These are phyloP conservation scores for Epinotia bilunana DNA, from an alignment of 2,888 invertebrate species.

Conservation along the genomic window DNA sequence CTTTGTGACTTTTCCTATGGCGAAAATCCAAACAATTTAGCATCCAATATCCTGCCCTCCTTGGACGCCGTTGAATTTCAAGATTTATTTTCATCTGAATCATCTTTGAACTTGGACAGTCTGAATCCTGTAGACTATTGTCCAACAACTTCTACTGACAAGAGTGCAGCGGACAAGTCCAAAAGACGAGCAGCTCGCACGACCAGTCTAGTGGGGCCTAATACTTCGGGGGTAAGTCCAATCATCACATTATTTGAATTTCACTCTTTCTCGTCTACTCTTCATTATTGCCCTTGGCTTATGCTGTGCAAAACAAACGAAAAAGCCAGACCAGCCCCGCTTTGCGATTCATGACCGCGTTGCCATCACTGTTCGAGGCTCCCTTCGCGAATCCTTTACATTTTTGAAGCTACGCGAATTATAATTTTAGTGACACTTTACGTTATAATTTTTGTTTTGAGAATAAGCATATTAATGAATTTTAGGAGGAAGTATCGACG, in stretches of 20 bases:
- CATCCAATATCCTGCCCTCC: slow-evolving; percentile 57
- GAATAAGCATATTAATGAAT: slow-evolving; percentile 38
- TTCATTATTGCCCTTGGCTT: background rate
- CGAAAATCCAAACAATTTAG: slow-evolving; percentile 63
- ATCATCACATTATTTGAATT: background rate
- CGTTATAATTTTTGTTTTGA: background rate
- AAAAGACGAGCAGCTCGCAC: slow-evolving; percentile 59
- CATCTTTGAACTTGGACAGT: slow-evolving; percentile 59
- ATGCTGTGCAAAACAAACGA: slow-evolving; percentile 19
- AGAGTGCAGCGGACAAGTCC: slow-evolving; percentile 53
- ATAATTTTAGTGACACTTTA: background rate
- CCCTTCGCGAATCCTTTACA: slow-evolving; percentile 41
- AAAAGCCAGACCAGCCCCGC: background rate
- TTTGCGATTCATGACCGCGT: slow-evolving; percentile 9
- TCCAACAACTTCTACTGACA: slow-evolving; percentile 50
- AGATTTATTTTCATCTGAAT: slow-evolving; percentile 61
- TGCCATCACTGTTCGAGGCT: background rate
- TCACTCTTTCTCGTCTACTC: background rate
- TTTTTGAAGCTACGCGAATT: slow-evolving; percentile 44
- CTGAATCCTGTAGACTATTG: slow-evolving; percentile 55
- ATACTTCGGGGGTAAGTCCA: slow-evolving; percentile 52
- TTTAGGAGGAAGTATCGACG: slow-evolving; percentile 55
- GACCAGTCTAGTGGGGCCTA: slow-evolving; percentile 58
- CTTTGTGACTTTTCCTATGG: slow-evolving; percentile 72
- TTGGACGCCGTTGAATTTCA: slow-evolving; percentile 66